Evolutionary conservation across 2,797 vertebrate species (phyloP).

Genomic region (Sphenopsis melanotis): DNA sequence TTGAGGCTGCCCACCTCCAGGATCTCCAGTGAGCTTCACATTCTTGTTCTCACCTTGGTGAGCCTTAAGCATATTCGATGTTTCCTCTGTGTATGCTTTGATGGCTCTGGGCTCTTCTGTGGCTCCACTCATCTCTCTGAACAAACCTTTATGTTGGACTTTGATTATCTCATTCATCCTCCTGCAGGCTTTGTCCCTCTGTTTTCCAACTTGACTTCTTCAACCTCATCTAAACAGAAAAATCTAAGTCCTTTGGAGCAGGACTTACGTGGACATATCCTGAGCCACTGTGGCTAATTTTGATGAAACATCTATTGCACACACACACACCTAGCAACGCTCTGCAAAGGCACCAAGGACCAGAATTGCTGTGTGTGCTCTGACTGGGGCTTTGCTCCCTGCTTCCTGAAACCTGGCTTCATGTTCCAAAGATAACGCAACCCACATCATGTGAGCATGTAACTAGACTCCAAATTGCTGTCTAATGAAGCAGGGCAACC

Average conservation of each 20-base stretch:
- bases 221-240: neutral
- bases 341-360: neutral
- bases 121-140: neutral
- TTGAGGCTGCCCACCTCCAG: neutral
- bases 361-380: neutral
- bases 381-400: neutral
- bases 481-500: neutral
- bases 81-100: neutral
- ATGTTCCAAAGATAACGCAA: neutral
- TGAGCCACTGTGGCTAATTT: neutral
- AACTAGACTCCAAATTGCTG: neutral
- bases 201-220: neutral
- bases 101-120: neutral
- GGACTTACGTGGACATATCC: neutral
- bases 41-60: neutral
- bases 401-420: neutral
- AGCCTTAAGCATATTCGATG: neutral
- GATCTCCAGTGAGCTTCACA: neutral
- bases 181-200: neutral
- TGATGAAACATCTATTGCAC: neutral
- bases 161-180: neutral
- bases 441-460: neutral
- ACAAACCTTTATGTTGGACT: neutral
- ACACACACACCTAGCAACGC: neutral
- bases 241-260: neutral